phyloP scores from a whole-genome alignment of 2,113 vertebrate species.

The Sphyrna mokarran region DNA sequence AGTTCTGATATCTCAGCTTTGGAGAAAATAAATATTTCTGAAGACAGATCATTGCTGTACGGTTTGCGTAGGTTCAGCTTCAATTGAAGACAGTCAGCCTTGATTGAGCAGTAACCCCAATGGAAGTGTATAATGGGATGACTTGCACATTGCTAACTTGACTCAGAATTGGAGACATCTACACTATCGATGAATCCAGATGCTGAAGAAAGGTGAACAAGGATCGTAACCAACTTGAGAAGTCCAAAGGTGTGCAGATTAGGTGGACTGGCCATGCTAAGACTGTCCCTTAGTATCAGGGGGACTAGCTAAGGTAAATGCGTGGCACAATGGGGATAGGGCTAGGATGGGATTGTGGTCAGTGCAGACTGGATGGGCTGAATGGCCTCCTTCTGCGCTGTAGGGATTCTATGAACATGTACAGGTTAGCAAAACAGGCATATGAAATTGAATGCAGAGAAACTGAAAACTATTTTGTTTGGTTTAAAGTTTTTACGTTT shows the following conservation, averaged over 20 bases:
- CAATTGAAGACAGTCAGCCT: background rate
- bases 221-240: background rate
- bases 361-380: too few species aligned
- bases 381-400: too few species aligned
- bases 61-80: background rate
- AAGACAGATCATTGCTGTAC: background rate
- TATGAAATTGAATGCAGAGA: background rate
- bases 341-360: too few species aligned
- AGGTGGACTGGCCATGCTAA: too few species aligned
- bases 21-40: background rate
- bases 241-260: too few species aligned
- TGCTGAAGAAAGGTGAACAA: background rate
- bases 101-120: background rate
- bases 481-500: too few species aligned
- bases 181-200: background rate
- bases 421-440: background rate
- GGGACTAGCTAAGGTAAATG: too few species aligned
- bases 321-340: too few species aligned
- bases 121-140: background rate
- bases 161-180: background rate
- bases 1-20: background rate
- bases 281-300: too few species aligned
- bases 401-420: background rate
- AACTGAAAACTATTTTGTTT: background rate
- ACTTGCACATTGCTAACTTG: background rate